These are phyloP conservation scores for Colaptes auratus DNA, from an alignment of 2,113 vertebrate genomes.

Conservation along the genomic window DNA sequence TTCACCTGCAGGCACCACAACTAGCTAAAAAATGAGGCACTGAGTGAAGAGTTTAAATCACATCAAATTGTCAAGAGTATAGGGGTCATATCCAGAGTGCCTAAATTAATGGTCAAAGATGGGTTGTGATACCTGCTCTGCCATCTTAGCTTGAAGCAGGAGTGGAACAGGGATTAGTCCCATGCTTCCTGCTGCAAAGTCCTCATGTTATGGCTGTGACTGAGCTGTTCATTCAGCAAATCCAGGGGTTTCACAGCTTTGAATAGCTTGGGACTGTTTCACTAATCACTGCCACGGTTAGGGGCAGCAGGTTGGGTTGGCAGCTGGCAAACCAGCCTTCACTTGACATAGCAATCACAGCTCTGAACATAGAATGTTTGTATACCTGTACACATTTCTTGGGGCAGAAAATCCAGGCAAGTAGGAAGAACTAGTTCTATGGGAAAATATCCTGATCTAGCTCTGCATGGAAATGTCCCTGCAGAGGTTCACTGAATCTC, in stretches of 20 bases:
- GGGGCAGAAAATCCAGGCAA: neutral
- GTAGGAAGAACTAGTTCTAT: neutral
- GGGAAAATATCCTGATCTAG: neutral
- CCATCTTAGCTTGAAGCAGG: neutral
- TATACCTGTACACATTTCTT: neutral
- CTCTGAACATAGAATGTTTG: neutral
- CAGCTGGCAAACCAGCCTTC: neutral
- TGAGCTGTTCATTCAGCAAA: neutral
- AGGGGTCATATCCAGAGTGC: neutral
- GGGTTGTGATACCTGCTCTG: neutral
- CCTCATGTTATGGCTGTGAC: neutral
- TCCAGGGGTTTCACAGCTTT: neutral
- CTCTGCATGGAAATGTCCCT: neutral
- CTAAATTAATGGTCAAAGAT: neutral
- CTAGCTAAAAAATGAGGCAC: neutral
- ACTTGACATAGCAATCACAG: rapidly evolving
- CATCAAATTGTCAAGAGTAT: rapidly evolving
- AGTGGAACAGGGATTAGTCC: neutral
- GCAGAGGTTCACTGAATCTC: neutral
- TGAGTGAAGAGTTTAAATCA: neutral
- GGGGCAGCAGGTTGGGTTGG: neutral
- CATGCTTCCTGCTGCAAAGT: neutral
- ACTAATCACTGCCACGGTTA: neutral
- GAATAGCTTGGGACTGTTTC: neutral
- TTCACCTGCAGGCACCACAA: neutral